phyloP scores from a whole-genome alignment of 1,140 invertebrate genomes.

The Pectinophora gossypiella region DNA sequence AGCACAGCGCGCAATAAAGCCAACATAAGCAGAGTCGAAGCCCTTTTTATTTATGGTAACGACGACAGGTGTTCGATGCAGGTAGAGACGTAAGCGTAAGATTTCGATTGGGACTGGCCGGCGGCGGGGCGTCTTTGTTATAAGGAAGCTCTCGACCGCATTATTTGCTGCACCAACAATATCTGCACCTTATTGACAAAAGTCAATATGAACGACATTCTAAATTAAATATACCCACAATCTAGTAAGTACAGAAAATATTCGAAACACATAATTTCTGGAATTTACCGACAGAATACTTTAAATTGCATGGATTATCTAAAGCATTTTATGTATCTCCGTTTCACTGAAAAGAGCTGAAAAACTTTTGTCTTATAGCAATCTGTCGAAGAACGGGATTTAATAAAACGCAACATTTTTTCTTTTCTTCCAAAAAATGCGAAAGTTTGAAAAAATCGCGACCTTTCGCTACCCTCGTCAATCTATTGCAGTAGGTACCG shows the following conservation, averaged over 20 bases:
- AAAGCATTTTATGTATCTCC: neutral
- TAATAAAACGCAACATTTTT: constrained; percentile 49
- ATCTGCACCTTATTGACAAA: neutral
- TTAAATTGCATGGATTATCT: too few species aligned
- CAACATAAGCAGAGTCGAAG: neutral
- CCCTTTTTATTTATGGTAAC: constrained; percentile 13
- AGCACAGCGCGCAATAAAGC: neutral
- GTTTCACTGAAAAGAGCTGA: neutral
- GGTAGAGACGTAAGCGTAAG: constrained; percentile 38
- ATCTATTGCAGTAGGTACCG: constrained; percentile 28
- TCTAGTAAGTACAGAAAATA: too few species aligned
- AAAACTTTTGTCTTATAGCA: constrained; percentile 31
- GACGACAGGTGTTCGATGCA: constrained; percentile 61
- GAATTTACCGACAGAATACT: too few species aligned
- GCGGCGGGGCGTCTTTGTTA: constrained; percentile 26
- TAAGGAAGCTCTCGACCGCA: constrained; percentile 19
- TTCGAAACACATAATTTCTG: too few species aligned
- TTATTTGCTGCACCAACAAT: constrained; percentile 3
- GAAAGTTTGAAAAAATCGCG: constrained; percentile 37
- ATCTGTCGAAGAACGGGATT: constrained; percentile 33
- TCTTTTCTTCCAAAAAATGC: constrained; percentile 26
- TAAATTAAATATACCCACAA: too few species aligned
- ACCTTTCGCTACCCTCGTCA: constrained; percentile 38
- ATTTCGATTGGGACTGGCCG: constrained; percentile 12
- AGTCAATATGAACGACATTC: too few species aligned